These are phyloP conservation scores for Bombus consobrinus DNA, from an alignment of 1,140 invertebrate species.

Conservation along the genomic window DNA sequence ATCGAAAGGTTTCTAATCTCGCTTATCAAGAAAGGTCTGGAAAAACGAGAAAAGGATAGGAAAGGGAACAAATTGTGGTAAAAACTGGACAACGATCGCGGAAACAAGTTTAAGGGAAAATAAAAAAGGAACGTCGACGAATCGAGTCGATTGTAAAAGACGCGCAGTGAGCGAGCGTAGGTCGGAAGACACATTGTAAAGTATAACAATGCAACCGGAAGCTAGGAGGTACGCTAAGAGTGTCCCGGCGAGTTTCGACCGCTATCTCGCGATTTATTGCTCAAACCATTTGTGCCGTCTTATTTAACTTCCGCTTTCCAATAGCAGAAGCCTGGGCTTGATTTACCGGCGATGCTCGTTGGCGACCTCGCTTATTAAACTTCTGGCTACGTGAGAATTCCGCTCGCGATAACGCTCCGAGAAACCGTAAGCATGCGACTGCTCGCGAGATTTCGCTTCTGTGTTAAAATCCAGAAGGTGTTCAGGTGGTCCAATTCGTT, in stretches of 20 bases:
- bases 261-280: constrained; percentile 66
- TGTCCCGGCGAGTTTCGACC: constrained; percentile 38
- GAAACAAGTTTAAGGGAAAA: background rate
- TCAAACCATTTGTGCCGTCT: constrained; percentile 54
- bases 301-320: constrained; percentile 64
- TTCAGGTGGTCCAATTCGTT: background rate
- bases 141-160: background rate
- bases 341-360: constrained; percentile 36
- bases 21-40: background rate
- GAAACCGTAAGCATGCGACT: background rate
- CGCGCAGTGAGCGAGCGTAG: background rate
- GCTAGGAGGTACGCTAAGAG: constrained; percentile 12
- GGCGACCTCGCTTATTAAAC: constrained; percentile 48
- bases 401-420: constrained; percentile 16
- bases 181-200: constrained; percentile 41
- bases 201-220: constrained; percentile 50
- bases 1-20: too few relatives aligned
- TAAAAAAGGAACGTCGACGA: background rate
- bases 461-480: background rate
- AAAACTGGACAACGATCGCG: background rate
- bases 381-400: constrained; percentile 41
- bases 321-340: constrained; percentile 33
- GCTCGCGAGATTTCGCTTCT: background rate
- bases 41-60: accelerated
- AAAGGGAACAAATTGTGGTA: background rate